These are phyloP conservation scores for Oophaga sylvatica DNA, from an alignment of 2,797 vertebrate species.

Conservation along the genomic window DNA sequence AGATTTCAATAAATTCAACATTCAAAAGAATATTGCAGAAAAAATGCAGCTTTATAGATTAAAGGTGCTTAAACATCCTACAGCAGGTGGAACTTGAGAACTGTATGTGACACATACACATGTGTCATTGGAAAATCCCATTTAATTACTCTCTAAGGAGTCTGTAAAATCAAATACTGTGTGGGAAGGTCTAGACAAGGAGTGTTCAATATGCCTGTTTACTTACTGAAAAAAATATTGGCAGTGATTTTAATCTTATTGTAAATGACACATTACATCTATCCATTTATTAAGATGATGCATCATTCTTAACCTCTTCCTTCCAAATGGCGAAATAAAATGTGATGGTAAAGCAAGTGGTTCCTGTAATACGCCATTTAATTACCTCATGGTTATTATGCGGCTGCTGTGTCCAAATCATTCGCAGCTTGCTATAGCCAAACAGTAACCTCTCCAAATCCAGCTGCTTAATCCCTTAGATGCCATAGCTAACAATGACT, in stretches of 20 bases:
- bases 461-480: too few relatives aligned
- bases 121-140: slow-evolving; percentile 55
- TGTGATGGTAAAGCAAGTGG: too few relatives aligned
- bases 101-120: slow-evolving; percentile 20
- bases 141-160: slow-evolving; percentile 11
- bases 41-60: background rate
- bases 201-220: background rate
- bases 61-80: background rate
- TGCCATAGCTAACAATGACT: too few relatives aligned
- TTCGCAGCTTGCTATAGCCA: too few relatives aligned
- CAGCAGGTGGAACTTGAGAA: slow-evolving; percentile 21
- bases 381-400: too few relatives aligned
- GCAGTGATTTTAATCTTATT: background rate
- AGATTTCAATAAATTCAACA: background rate
- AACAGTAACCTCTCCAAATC: too few relatives aligned
- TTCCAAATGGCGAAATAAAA: too few relatives aligned
- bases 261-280: background rate
- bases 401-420: too few relatives aligned
- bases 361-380: too few relatives aligned
- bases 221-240: background rate
- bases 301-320: background rate
- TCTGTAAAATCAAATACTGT: slow-evolving; percentile 40
- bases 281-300: background rate
- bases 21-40: background rate
- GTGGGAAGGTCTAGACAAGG: slow-evolving; percentile 59